Conservation (phyloP, 2,113 vertebrate genomes). For the Vicugna pacos region DNA sequence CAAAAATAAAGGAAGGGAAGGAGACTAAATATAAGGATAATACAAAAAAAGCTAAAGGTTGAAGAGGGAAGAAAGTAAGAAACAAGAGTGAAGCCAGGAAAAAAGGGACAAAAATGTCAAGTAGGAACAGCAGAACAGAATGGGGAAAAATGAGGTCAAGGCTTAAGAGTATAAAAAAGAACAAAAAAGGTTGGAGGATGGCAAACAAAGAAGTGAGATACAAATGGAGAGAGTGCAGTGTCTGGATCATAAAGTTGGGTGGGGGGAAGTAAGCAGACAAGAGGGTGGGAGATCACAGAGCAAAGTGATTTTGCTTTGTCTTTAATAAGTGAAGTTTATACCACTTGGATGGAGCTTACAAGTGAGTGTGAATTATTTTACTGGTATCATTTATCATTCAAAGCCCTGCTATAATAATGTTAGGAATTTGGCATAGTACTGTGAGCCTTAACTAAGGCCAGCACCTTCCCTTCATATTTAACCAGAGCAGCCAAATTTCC, state of each 20-base stretch:
- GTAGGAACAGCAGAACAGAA: background rate
- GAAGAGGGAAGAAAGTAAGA: background rate
- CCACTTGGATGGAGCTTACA: conserved; percentile 42
- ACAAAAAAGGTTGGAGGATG: background rate
- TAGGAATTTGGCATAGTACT: conserved; percentile 52
- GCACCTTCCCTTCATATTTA: background rate
- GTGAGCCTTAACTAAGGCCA: conserved; percentile 31
- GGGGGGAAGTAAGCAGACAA: accelerated
- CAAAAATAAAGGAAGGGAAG: background rate
- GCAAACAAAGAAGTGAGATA: background rate
- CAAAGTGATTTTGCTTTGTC: conserved; percentile 36
- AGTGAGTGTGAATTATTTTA: conserved; percentile 73
- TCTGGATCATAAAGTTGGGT: background rate
- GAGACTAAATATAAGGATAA: background rate
- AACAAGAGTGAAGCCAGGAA: background rate
- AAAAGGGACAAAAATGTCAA: background rate
- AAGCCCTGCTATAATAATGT: background rate
- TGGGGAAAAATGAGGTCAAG: background rate
- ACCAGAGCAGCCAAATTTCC: background rate
- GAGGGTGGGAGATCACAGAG: background rate
- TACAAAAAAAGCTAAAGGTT: background rate
- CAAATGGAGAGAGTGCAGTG: background rate
- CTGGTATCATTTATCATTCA: background rate
- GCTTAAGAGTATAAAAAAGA: background rate
- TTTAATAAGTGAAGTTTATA: conserved; percentile 30